These are phyloP conservation scores for Spatulosminthurus flaviceps DNA, from an alignment of 2,888 invertebrate genomes.

Conservation along the genomic window DNA sequence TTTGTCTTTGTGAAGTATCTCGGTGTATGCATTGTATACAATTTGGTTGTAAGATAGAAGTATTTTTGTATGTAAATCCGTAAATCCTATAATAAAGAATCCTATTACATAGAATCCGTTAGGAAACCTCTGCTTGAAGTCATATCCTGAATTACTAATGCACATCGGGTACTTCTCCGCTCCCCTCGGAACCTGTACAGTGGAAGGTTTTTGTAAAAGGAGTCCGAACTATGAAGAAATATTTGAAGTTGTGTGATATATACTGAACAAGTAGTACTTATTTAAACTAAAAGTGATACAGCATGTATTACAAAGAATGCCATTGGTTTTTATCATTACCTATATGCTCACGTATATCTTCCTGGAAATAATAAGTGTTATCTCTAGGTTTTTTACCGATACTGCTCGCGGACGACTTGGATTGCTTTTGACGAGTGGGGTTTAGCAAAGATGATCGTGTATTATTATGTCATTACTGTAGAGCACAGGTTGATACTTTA, in stretches of 20 bases:
- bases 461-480: slow-evolving; percentile 18
- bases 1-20: neutral
- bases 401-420: too few species aligned
- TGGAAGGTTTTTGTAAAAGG: too few species aligned
- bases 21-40: too few species aligned
- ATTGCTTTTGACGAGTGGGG: too few species aligned
- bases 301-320: too few species aligned
- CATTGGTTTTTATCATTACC: slow-evolving; percentile 11
- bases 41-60: neutral
- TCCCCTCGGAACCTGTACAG: neutral
- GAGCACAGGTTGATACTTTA: neutral
- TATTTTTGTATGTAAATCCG: neutral
- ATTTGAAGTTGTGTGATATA: too few species aligned
- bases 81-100: neutral
- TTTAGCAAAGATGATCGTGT: neutral
- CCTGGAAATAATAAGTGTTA: neutral
- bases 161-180: neutral
- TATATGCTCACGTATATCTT: neutral
- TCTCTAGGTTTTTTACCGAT: neutral
- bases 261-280: too few species aligned
- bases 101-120: neutral
- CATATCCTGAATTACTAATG: slow-evolving; percentile 3
- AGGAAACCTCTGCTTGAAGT: neutral
- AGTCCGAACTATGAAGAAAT: too few species aligned
- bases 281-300: too few species aligned